Conservation (phyloP, 1,140 invertebrate genomes). For the Drosophila tropicalis region DNA sequence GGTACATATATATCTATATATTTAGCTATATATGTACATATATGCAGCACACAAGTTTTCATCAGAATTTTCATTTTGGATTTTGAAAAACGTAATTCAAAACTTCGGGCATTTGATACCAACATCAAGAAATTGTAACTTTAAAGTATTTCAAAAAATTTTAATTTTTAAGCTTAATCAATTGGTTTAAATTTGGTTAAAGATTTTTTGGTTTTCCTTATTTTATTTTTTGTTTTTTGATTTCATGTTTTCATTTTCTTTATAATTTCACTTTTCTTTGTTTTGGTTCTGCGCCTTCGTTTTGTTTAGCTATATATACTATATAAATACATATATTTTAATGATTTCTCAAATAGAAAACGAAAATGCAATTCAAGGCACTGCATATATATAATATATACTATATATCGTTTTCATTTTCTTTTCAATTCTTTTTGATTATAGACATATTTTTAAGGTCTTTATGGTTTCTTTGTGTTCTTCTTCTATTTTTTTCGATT, state of each 20-base stretch:
- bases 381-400: slow-evolving; percentile 6
- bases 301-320: background rate
- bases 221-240: slow-evolving; percentile 31
- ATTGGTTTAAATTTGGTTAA: background rate
- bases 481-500: slow-evolving; percentile 32
- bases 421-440: background rate
- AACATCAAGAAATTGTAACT: background rate
- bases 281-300: slow-evolving; percentile 24
- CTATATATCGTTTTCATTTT: slow-evolving; percentile 10
- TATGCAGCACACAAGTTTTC: background rate
- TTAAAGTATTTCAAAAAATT: slow-evolving; percentile 18
- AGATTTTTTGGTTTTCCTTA: background rate
- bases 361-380: slow-evolving; percentile 43
- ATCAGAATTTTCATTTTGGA: background rate
- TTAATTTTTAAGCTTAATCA: background rate
- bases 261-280: slow-evolving; percentile 11
- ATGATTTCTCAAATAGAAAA: slow-evolving; percentile 36
- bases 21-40: background rate
- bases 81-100: slow-evolving; percentile 23
- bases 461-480: slow-evolving; percentile 39
- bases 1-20: slow-evolving; percentile 8
- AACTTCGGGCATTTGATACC: background rate
- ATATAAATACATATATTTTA: background rate
- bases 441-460: slow-evolving; percentile 23
- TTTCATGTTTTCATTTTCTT: slow-evolving; percentile 36